phyloP scores from a whole-genome alignment of 2,113 vertebrate species.

The Marcusenius ussheri region DNA sequence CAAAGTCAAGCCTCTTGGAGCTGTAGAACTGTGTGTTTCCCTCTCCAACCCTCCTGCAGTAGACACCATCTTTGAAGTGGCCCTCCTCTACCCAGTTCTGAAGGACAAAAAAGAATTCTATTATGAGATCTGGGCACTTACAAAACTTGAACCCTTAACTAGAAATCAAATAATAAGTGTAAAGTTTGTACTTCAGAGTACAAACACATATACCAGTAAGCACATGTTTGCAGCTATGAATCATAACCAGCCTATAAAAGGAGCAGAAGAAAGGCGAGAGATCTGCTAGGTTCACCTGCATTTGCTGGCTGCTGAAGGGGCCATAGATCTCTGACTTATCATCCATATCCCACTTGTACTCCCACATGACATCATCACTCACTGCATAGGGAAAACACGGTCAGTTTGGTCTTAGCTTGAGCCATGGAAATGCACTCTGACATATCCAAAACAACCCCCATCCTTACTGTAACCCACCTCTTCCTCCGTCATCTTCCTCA shows the following conservation, averaged over 20 bases:
- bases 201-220: not conserved
- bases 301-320: constrained; percentile 81
- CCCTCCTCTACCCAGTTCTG: constrained; percentile 83
- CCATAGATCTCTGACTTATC: constrained; percentile 73
- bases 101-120: constrained; percentile 29
- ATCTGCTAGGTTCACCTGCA: constrained; percentile 65
- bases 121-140: not conserved
- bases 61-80: constrained; percentile 78
- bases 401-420: not conserved
- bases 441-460: not conserved
- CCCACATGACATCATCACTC: constrained; percentile 74
- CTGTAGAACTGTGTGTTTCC: constrained; percentile 77
- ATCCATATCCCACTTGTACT: constrained; percentile 77
- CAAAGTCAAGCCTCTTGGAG: constrained; percentile 80
- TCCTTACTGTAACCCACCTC: constrained; percentile 31
- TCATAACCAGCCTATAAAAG: not conserved
- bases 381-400: constrained; percentile 36
- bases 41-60: constrained; percentile 74
- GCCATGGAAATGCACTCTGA: too few relatives aligned
- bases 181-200: not conserved
- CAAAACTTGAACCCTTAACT: not conserved
- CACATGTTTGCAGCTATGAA: not conserved
- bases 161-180: not conserved
- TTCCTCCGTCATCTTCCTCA: constrained; percentile 32
- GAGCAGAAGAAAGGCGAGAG: not conserved